Conservation (phyloP, 2,797 vertebrate species). For the Garrulus glandarius region DNA sequence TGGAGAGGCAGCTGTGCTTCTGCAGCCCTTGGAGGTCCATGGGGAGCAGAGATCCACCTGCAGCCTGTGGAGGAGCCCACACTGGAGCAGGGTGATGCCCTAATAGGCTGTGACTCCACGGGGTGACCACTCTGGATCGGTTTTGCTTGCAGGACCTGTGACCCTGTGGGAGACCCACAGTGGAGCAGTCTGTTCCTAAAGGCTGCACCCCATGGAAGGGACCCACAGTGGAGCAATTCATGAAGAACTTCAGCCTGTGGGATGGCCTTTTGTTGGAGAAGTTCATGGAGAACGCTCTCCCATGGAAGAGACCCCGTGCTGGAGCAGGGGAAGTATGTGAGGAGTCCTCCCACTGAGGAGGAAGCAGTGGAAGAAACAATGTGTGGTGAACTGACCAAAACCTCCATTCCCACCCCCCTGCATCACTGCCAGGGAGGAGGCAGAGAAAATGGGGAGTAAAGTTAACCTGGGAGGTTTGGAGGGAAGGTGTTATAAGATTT, state of each 20-base stretch:
- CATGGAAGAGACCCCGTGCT: neutral
- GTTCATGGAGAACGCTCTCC: neutral
- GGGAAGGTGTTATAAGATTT: neutral
- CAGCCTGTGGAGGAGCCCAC: neutral
- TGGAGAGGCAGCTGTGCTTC: neutral
- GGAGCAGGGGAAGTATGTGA: neutral
- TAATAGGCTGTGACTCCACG: rapidly evolving
- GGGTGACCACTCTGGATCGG: no score
- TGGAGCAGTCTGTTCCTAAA: neutral
- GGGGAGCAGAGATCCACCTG: neutral
- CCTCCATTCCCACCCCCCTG: neutral
- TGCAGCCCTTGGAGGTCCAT: neutral
- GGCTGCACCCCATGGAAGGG: neutral
- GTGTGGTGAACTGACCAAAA: neutral
- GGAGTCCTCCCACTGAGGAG: neutral
- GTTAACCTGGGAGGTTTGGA: neutral
- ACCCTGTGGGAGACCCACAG: neutral
- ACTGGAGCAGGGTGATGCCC: neutral
- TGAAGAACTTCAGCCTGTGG: neutral
- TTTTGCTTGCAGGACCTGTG: neutral
- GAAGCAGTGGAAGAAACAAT: neutral
- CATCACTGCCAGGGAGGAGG: rapidly evolving
- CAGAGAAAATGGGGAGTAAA: neutral
- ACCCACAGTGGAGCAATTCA: neutral
- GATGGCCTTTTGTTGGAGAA: neutral